Base-by-base conservation (phyloP, 2,113 vertebrate species). In the Spilogale gracilis region DNA sequence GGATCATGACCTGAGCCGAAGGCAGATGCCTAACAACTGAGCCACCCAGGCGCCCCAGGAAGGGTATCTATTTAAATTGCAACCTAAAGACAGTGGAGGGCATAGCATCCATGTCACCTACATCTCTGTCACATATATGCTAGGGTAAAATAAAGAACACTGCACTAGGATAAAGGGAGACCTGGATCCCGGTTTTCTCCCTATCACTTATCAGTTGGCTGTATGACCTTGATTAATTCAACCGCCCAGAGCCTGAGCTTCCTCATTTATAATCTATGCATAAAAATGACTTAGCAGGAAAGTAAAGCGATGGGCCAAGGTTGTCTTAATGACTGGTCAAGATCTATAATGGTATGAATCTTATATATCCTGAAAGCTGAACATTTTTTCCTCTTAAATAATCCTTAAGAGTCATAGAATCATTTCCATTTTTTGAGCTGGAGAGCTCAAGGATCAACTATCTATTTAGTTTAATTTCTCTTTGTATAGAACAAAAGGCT, bases 401-500 rank as follows among this genome's bases (percentile, higher is more conserved):
- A 73, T 84, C 38, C 78, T 6, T 58, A 94, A 85, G 50, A 80
- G 74, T 30, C 45, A 63, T 1, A 95, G 7, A 89, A 89, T 18
- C 27, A 54, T 27, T 82, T 91, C 32, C 16, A 87, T 45, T 60
- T 92, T 60, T 91, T 94, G 14, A 93, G 50, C 61, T 90, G 52
- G 78, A 78, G 65, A 54, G 14, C 82, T 96, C n/a, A 85, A 92
- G 17, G 32, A 88, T 88, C 48, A 81, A 73, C 52, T 48, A 81
- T 78, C 52, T 48, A 67, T 82, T 38, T 65, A 30, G 23, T 45
- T 83, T 92, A 81, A 91, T 85, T 89, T 61, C 38, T 25, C 69
- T 78, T 89, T 78, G 11, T 93, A 92, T 87, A 93, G 96, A 97
- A 96, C n/a, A 89, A 90, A 97, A 74, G 25, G 17, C 16, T 65